Conservation (phyloP, 2,113 vertebrate species). For the Zapus hudsonius region DNA sequence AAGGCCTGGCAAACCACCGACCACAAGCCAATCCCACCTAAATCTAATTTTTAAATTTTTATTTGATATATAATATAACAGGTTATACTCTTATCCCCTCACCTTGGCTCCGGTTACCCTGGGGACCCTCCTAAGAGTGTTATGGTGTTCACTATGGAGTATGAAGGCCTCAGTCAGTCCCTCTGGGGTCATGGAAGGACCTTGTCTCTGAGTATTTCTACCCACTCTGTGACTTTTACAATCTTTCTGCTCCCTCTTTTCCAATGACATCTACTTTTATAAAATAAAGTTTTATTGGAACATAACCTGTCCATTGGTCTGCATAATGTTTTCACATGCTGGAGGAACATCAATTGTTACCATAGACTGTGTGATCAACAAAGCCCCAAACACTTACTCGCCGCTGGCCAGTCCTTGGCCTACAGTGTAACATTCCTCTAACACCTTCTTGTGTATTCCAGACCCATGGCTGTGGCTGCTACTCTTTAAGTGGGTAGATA, state of each 20-base stretch:
- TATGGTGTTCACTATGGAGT: too few species aligned
- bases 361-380: background rate
- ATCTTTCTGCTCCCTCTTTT: too few species aligned
- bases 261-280: background rate
- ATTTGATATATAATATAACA: too few species aligned
- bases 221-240: too few species aligned
- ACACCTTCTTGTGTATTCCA: background rate
- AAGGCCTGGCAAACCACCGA: background rate
- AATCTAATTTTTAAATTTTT: too few species aligned
- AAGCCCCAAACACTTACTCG: constrained; percentile 21
- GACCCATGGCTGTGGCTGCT: background rate
- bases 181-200: too few species aligned
- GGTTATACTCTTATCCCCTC: too few species aligned
- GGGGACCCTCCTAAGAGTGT: too few species aligned
- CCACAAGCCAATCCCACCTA: background rate
- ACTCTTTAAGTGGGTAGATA: background rate
- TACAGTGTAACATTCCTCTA: background rate
- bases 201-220: too few species aligned
- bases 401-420: background rate
- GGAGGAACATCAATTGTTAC: background rate
- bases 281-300: constrained; percentile 54
- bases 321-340: background rate
- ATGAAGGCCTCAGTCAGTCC: too few species aligned
- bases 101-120: too few species aligned
- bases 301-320: background rate